Percentiles rank a stretch among this genome's conserved stretches.
Evolutionary conservation across 2,113 vertebrate species (phyloP).

Genomic region (Genyomyrus donnyi): DNA sequence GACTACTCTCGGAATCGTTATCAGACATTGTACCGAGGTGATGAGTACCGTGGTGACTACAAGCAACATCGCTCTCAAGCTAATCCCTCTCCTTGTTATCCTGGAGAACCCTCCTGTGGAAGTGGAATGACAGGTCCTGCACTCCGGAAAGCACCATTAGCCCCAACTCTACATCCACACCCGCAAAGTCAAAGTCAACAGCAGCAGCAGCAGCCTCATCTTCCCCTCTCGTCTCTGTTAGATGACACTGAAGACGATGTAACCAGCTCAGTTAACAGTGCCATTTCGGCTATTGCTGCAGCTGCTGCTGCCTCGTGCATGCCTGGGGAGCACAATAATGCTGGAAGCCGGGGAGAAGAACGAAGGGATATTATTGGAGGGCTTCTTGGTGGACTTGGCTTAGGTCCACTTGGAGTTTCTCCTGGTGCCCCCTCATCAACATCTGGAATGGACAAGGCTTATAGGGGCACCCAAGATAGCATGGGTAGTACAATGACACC

Average conservation of each 20-base stretch:
- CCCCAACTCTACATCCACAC: constrained; percentile 68
- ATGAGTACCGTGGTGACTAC: constrained; percentile 70
- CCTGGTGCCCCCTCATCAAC: constrained; percentile 54
- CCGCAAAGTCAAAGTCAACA: constrained; percentile 65
- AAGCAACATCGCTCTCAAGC: constrained; percentile 70
- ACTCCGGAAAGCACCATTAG: constrained; percentile 69
- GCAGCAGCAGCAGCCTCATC: constrained; percentile 52
- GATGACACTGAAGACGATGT: constrained; percentile 73
- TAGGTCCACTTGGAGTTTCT: constrained; percentile 55
- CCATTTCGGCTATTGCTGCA: constrained; percentile 67
- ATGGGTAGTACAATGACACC: constrained; percentile 39
- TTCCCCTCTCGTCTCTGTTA: constrained; percentile 68
- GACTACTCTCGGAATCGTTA: constrained; percentile 52
- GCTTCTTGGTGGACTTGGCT: constrained; percentile 64
- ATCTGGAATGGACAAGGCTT: constrained; percentile 61
- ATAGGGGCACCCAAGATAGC: constrained; percentile 54
- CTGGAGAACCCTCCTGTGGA: constrained; percentile 65
- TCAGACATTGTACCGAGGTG: constrained; percentile 48
- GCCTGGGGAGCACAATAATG: constrained; percentile 44
- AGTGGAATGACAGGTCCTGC: constrained; percentile 64
- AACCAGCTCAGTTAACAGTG: constrained; percentile 69
- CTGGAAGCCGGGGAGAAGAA: constrained; percentile 63
- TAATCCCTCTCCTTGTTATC: constrained; percentile 64
- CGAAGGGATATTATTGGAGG: constrained; percentile 68
- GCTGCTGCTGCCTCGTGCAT: constrained; percentile 48